Evolutionary conservation across 1,140 invertebrate species (phyloP).

Genomic region (Drosophila bocki): DNA sequence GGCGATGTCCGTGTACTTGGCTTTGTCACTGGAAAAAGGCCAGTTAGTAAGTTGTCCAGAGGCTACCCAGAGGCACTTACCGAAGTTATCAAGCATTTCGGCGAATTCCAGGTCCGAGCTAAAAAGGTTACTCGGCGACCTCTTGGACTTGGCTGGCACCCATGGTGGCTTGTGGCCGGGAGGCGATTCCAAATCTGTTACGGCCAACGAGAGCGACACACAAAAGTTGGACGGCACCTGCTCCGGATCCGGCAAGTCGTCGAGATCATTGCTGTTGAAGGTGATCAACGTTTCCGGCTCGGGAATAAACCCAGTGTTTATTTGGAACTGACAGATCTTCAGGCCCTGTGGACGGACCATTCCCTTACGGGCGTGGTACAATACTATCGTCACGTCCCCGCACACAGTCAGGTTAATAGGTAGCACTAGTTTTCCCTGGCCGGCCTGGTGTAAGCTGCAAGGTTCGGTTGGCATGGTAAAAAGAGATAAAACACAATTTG

Average conservation of each 20-base stretch:
- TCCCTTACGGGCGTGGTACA: constrained; percentile 94
- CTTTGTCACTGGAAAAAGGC: constrained; percentile 69
- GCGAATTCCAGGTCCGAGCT: constrained; percentile 93
- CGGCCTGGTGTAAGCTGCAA: constrained; percentile 89
- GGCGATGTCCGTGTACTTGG: constrained; percentile 53
- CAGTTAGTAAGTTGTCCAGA: not conserved
- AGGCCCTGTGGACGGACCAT: constrained; percentile 93
- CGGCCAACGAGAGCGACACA: constrained; percentile 90
- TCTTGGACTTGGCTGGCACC: constrained; percentile 88
- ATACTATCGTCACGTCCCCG: constrained; percentile 93
- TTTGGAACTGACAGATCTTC: constrained; percentile 94
- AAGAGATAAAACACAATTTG: constrained; percentile 10
- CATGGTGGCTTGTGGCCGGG: constrained; percentile 90
- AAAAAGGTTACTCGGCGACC: constrained; percentile 90
- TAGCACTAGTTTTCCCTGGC: constrained; percentile 89
- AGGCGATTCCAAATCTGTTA: constrained; percentile 89
- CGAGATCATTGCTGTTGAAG: constrained; percentile 92
- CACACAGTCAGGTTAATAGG: constrained; percentile 89
- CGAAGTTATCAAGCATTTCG: constrained; percentile 92
- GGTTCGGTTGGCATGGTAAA: not conserved
- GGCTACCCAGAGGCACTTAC: constrained; percentile 68
- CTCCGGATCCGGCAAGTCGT: constrained; percentile 92
- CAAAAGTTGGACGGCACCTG: constrained; percentile 92
- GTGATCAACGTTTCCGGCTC: constrained; percentile 90
- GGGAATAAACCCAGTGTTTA: constrained; percentile 94